phyloP scores from a whole-genome alignment of 2,888 invertebrate species.

The Cryptus armator region DNA sequence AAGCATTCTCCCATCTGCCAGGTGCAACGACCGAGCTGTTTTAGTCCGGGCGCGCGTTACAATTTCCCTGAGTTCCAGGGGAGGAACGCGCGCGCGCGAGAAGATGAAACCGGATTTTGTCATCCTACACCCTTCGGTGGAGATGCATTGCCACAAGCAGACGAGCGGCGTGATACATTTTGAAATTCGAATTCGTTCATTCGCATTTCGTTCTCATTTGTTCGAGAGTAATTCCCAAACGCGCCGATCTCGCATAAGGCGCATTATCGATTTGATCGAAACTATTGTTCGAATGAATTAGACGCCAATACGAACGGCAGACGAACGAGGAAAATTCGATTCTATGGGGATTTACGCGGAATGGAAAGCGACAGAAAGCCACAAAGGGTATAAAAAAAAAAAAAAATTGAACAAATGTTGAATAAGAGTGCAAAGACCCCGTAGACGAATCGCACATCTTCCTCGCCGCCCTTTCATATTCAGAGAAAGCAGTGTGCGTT shows the following conservation, averaged over 20 bases:
- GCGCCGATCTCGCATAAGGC: not conserved
- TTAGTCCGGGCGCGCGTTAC: slow-evolving; percentile 15
- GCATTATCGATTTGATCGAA: slow-evolving; percentile 34
- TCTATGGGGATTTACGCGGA: not conserved
- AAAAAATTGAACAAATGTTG: not conserved
- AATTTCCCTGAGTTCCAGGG: slow-evolving; percentile 45
- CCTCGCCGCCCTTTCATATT: not conserved
- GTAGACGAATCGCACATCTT: not conserved
- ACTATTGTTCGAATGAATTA: slow-evolving; percentile 41
- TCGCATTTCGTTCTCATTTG: not conserved
- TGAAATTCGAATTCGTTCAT: slow-evolving; percentile 60
- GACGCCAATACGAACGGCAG: not conserved
- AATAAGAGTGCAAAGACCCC: not conserved
- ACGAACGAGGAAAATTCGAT: not conserved
- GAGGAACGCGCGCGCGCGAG: not conserved
- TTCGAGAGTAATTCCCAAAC: not conserved
- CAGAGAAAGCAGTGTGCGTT: not conserved
- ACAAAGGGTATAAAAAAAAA: not conserved
- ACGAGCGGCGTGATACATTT: slow-evolving; percentile 26
- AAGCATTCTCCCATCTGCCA: slow-evolving; percentile 40
- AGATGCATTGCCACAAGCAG: not conserved
- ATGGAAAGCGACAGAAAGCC: not conserved
- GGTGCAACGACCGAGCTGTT: slow-evolving; percentile 61
- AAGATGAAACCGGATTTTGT: slow-evolving; percentile 52
- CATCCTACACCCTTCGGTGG: slow-evolving; percentile 18